Percentiles rank a stretch among this genome's conserved stretches.
Conservation (phyloP, 2,797 vertebrate species). For the Poecilia gillii region DNA sequence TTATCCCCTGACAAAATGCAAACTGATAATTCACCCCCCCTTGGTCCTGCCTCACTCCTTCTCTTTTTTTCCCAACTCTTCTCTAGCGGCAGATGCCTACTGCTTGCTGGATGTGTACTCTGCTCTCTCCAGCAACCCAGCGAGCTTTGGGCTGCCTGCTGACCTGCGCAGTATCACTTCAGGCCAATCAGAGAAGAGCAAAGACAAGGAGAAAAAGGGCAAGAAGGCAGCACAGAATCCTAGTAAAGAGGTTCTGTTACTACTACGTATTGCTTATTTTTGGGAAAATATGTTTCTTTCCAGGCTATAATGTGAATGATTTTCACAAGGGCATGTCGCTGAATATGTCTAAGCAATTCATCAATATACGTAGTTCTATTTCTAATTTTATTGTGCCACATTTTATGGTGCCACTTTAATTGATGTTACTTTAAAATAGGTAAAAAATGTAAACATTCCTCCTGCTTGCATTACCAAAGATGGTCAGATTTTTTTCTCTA, state of each 20-base stretch:
- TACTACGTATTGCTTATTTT: conserved; percentile 3
- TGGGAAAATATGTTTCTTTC: neutral
- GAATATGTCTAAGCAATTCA: neutral
- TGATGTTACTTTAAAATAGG: neutral
- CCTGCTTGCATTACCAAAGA: neutral
- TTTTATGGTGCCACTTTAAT: neutral
- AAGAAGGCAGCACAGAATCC: conserved; percentile 50
- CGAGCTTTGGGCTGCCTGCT: conserved; percentile 74
- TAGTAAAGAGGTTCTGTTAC: conserved; percentile 37
- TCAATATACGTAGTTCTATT: neutral
- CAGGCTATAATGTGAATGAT: neutral
- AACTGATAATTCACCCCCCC: conserved; percentile 19
- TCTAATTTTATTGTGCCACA: neutral
- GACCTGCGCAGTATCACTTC: conserved; percentile 65
- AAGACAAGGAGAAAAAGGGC: conserved; percentile 57
- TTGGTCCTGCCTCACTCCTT: neutral
- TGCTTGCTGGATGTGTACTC: conserved; percentile 88
- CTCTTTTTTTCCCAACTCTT: conserved; percentile 10
- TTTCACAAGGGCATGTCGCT: neutral
- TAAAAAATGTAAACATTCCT: neutral
- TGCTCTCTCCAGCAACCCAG: conserved; percentile 75
- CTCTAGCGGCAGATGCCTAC: conserved; percentile 85
- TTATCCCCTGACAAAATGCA: conserved; percentile 42
- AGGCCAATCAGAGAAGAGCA: conserved; percentile 41
- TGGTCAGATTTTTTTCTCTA: neutral